Percentiles rank a stretch among this genome's conserved stretches.
phyloP scores from a whole-genome alignment of 1,140 invertebrate genomes.

The Eupeodes corollae region DNA sequence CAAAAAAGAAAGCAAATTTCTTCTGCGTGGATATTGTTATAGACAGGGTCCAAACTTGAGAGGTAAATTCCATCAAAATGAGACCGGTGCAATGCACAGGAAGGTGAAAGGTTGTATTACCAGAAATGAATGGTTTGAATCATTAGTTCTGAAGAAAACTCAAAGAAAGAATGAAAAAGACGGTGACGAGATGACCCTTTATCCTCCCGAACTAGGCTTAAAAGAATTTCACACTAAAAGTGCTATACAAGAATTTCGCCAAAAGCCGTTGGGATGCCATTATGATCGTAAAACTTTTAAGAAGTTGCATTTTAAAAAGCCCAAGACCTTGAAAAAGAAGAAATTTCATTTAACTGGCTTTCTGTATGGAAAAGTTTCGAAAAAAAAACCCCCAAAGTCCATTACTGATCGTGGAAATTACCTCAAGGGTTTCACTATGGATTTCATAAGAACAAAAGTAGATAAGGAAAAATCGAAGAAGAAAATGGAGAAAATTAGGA shows the following conservation, averaged over 20 bases:
- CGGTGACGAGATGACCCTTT: slow-evolving; percentile 24
- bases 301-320: slow-evolving; percentile 24
- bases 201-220: slow-evolving; percentile 14
- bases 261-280: slow-evolving; percentile 21
- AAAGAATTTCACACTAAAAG: slow-evolving; percentile 12
- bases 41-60: slow-evolving; percentile 25
- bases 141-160: slow-evolving; percentile 25
- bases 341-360: slow-evolving; percentile 33
- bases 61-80: slow-evolving; percentile 25
- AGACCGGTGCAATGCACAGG: slow-evolving; percentile 22
- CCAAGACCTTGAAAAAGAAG: slow-evolving; percentile 17
- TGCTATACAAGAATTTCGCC: slow-evolving; percentile 19
- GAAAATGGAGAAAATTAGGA: neutral
- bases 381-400: neutral
- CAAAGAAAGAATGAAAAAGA: slow-evolving; percentile 15
- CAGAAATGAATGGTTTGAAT: slow-evolving; percentile 30
- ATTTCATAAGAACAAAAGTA: no score
- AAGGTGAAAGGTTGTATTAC: slow-evolving; percentile 26
- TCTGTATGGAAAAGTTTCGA: slow-evolving; percentile 17
- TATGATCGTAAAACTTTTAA: slow-evolving; percentile 27
- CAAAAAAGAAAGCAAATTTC: slow-evolving; percentile 20
- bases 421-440: neutral
- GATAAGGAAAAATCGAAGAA: no score
- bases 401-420: neutral
- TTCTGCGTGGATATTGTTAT: slow-evolving; percentile 29